Evolutionary conservation across 2,888 invertebrate genomes (phyloP).

Genomic region (Meteorus colon): DNA sequence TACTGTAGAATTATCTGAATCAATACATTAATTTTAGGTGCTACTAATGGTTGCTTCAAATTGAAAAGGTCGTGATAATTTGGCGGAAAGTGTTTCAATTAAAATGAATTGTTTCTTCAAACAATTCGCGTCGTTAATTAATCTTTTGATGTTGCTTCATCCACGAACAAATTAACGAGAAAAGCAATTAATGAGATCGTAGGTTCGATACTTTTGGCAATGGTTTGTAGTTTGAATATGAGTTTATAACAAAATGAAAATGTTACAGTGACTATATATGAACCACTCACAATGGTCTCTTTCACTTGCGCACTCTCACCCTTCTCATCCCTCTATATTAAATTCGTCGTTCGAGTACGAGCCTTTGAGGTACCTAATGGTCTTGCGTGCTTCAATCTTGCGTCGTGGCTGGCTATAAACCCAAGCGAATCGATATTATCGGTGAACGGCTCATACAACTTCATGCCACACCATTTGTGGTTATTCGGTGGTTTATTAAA

Average conservation of each 20-base stretch:
- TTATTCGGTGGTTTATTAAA: constrained; percentile 23
- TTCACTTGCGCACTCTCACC: not conserved
- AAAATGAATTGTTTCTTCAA: not conserved
- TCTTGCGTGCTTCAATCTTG: constrained; percentile 36
- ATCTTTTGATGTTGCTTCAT: no score
- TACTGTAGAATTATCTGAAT: no score
- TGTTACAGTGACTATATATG: not conserved
- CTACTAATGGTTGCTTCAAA: not conserved
- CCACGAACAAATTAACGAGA: not conserved
- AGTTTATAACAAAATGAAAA: not conserved
- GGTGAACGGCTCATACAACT: not conserved
- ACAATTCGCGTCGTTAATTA: not conserved
- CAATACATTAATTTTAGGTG: not conserved
- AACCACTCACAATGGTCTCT: not conserved
- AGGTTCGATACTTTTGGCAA: not conserved
- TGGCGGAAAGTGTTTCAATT: not conserved
- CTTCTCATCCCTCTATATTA: constrained; percentile 3
- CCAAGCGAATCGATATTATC: constrained; percentile 26
- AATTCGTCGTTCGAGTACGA: constrained; percentile 19
- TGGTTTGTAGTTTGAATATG: not conserved
- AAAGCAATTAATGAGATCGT: not conserved
- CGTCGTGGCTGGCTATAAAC: constrained; percentile 17
- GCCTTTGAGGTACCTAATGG: constrained; percentile 35
- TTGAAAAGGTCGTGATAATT: not conserved
- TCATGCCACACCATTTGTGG: not conserved